Percentiles rank a stretch among this genome's conserved stretches.
Evolutionary conservation across 2,797 vertebrate species (phyloP).

Genomic region (Pristis pectinata): DNA sequence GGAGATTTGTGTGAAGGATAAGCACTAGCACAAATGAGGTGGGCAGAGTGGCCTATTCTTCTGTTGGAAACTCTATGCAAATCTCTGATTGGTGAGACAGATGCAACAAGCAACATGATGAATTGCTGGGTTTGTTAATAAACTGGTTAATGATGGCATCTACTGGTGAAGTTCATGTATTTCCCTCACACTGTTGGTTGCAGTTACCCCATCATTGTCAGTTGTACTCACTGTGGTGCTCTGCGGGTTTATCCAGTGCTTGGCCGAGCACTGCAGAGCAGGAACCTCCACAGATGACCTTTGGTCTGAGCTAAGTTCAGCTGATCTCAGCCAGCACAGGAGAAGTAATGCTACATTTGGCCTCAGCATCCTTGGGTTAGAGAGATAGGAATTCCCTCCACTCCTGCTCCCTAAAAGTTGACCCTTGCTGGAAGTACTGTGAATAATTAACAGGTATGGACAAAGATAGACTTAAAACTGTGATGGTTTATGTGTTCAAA

Average conservation of each 20-base stretch:
- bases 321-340: not conserved
- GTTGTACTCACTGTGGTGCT: not conserved
- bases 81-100: not conserved
- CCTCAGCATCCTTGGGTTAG: not conserved
- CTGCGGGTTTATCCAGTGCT: not conserved
- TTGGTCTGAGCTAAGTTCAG: not conserved
- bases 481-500: not conserved
- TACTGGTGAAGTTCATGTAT: not conserved
- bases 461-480: not conserved
- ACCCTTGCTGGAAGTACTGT: not conserved
- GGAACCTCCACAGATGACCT: not conserved
- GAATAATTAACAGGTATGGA: not conserved
- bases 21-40: not conserved
- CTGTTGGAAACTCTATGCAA: not conserved
- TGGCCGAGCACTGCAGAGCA: not conserved
- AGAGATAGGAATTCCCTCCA: not conserved
- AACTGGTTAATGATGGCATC: not conserved
- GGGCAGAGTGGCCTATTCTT: not conserved
- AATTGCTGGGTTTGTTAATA: not conserved
- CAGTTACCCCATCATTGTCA: no score
- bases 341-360: not conserved
- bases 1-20: not conserved
- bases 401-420: not conserved
- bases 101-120: not conserved
- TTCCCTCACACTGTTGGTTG: no score